Percentiles rank a stretch among this genome's conserved stretches.
These are phyloP conservation scores for Scaptomyza reducta DNA, from an alignment of 2,888 invertebrate genomes.

Conservation along the genomic window DNA sequence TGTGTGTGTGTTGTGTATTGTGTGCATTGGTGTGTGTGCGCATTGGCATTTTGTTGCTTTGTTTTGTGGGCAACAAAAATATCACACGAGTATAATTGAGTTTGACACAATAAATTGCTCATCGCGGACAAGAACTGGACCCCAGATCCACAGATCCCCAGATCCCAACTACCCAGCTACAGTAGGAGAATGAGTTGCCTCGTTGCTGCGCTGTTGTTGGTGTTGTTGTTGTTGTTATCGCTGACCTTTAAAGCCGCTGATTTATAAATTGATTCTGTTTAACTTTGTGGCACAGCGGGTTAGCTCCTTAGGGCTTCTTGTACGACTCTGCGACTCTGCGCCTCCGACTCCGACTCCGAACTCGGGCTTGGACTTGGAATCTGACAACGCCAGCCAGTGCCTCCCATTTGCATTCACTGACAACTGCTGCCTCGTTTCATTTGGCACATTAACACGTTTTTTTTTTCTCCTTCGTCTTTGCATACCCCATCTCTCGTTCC, in stretches of 20 bases:
- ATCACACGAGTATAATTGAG: constrained; percentile 84
- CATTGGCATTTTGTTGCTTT: constrained; percentile 58
- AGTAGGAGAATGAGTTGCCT: constrained; percentile 25
- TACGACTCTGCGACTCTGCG: no score
- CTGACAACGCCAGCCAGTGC: constrained; percentile 18
- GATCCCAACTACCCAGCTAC: constrained; percentile 32
- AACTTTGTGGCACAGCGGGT: constrained; percentile 82
- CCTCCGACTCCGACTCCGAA: constrained; percentile 6
- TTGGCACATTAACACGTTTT: constrained; percentile 77
- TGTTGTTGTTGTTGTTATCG: constrained; percentile 61
- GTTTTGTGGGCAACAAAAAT: constrained; percentile 75
- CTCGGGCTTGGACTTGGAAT: constrained; percentile 5
- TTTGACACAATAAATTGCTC: constrained; percentile 85
- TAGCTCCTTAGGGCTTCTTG: constrained; percentile 60
- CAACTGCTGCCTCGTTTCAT: constrained; percentile 60
- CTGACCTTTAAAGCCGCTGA: constrained; percentile 82
- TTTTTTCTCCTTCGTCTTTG: background rate
- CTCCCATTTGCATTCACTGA: constrained; percentile 42
- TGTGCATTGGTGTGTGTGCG: constrained; percentile 31
- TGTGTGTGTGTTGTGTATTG: constrained; percentile 26
- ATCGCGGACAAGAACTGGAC: constrained; percentile 73
- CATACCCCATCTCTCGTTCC: background rate
- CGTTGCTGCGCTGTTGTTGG: constrained; percentile 43
- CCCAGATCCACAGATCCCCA: constrained; percentile 45
- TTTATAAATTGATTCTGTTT: constrained; percentile 83